Evolutionary conservation across 1,140 invertebrate species (phyloP).

Genomic region (Neoseiulus cucumeris): DNA sequence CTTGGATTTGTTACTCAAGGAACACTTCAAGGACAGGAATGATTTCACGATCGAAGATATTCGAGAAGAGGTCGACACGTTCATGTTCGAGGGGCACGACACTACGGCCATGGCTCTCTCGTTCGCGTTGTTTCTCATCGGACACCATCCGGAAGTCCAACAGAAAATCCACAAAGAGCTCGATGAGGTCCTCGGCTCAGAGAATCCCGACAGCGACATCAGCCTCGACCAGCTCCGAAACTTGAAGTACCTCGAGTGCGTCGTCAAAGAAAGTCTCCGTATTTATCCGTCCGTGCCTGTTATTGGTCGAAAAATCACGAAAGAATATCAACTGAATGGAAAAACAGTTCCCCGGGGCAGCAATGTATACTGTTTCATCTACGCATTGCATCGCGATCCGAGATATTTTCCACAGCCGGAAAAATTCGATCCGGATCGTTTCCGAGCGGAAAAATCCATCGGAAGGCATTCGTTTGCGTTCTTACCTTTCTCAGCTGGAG

Average conservation of each 20-base stretch:
- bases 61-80: constrained; percentile 37
- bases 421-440: constrained; percentile 30
- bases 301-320: constrained; percentile 33
- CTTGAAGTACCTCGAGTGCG: constrained; percentile 39
- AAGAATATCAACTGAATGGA: constrained; percentile 27
- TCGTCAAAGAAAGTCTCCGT: constrained; percentile 40
- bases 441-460: constrained; percentile 23
- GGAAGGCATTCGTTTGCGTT: constrained; percentile 24
- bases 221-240: constrained; percentile 18
- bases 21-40: not conserved
- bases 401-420: constrained; percentile 28
- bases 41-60: constrained; percentile 22
- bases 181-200: constrained; percentile 30
- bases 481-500: constrained; percentile 31
- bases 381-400: constrained; percentile 27
- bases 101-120: constrained; percentile 50
- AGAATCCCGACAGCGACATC: not conserved
- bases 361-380: constrained; percentile 25
- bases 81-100: constrained; percentile 36
- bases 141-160: constrained; percentile 44
- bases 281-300: constrained; percentile 42
- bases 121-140: constrained; percentile 45
- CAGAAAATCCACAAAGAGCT: constrained; percentile 42
- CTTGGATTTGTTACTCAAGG: not conserved
- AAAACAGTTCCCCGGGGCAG: constrained; percentile 27